A percentile compares a stretch with the other conserved stretches of the same genome.
Conservation (phyloP, 2,797 vertebrate species). For the Cyprinodon diabolis region DNA sequence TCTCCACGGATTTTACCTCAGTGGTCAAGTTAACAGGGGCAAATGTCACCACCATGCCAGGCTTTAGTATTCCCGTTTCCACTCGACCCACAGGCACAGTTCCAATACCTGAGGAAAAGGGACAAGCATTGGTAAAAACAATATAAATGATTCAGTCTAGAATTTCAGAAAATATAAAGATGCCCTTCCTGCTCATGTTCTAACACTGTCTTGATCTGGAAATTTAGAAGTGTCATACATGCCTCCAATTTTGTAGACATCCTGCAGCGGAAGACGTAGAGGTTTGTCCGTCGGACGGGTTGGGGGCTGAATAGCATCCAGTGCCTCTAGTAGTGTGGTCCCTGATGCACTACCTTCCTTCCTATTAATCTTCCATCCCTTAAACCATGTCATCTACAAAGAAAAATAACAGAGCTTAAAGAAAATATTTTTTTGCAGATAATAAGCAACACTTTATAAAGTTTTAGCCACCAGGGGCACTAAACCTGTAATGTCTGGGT, state of each 20-base stretch:
- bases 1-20: conserved; percentile 86
- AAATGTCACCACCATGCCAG: conserved; percentile 84
- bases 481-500: too few relatives aligned
- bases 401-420: background rate
- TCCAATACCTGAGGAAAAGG: conserved; percentile 76
- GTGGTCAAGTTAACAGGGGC: conserved; percentile 84
- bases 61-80: conserved; percentile 81
- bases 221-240: conserved; percentile 20
- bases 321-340: conserved; percentile 90
- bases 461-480: too few relatives aligned
- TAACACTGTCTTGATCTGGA: background rate
- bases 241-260: conserved; percentile 98
- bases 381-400: conserved; percentile 95
- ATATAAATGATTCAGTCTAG: background rate
- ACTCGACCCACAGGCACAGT: conserved; percentile 84
- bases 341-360: conserved; percentile 93
- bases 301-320: conserved; percentile 94
- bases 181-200: background rate
- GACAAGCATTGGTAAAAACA: background rate
- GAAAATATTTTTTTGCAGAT: too few relatives aligned
- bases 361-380: conserved; percentile 93
- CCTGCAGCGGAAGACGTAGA: conserved; percentile 93
- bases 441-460: too few relatives aligned
- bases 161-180: background rate
- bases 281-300: conserved; percentile 94